phyloP scores from a whole-genome alignment of 2,113 vertebrate genomes.

The Ictalurus furcatus region DNA sequence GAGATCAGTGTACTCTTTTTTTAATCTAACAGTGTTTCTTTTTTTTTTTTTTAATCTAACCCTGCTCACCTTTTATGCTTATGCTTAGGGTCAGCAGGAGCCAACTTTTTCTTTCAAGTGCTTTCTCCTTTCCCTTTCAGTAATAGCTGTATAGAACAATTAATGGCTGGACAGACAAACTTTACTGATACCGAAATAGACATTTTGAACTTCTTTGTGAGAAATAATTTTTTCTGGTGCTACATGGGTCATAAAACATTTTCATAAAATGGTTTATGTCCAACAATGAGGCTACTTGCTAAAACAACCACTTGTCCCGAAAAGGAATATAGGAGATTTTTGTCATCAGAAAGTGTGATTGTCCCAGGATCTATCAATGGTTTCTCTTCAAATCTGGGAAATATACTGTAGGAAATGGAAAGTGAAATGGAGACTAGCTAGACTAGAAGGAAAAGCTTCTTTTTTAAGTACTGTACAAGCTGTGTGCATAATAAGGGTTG shows the following conservation, averaged over 20 bases:
- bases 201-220: background rate
- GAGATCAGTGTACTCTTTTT: slow-evolving; percentile 8
- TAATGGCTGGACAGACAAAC: background rate
- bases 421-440: background rate
- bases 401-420: background rate
- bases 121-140: background rate
- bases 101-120: background rate
- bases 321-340: background rate
- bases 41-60: background rate
- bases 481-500: slow-evolving; percentile 55
- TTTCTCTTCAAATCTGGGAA: background rate
- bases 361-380: background rate
- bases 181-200: background rate
- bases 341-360: background rate
- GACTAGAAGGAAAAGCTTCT: background rate
- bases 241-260: background rate
- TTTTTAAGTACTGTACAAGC: slow-evolving; percentile 38
- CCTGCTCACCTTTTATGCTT: slow-evolving; percentile 19
- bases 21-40: too few species aligned
- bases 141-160: background rate
- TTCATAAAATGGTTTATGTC: background rate
- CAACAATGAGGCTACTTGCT: background rate
- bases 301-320: background rate
- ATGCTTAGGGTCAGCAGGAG: background rate
- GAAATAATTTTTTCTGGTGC: background rate